Percentiles rank a stretch among this genome's conserved stretches.
Evolutionary conservation across 1,140 invertebrate genomes (phyloP).

Genomic region (Aricia agestis): DNA sequence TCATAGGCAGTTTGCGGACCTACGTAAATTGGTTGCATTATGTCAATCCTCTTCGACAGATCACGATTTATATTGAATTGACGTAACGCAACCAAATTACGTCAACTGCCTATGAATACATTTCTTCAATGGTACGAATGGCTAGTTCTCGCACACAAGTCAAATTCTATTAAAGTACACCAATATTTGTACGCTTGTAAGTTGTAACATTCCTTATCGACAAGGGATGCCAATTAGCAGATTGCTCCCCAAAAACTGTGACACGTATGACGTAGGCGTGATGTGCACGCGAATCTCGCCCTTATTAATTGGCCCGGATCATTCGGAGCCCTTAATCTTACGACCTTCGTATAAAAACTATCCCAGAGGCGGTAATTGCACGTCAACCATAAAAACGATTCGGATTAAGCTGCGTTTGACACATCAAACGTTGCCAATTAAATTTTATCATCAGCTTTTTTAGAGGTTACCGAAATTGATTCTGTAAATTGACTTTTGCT

Average conservation of each 20-base stretch:
- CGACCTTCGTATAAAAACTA: not conserved
- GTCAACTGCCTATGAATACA: too few species aligned
- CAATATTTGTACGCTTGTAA: not conserved
- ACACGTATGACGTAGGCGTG: constrained; percentile 1
- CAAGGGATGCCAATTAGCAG: not conserved
- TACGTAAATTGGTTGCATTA: too few species aligned
- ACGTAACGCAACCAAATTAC: too few species aligned
- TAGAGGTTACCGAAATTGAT: too few species aligned
- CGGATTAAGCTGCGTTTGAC: not conserved
- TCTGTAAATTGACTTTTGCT: too few species aligned
- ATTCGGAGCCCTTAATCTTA: not conserved
- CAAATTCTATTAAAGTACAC: too few species aligned
- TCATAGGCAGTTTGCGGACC: too few species aligned
- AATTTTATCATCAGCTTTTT: too few species aligned
- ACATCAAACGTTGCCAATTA: not conserved
- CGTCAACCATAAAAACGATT: constrained; percentile 5
- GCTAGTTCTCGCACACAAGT: too few species aligned
- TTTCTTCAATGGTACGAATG: too few species aligned
- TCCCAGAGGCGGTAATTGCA: not conserved
- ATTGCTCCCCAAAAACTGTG: constrained; percentile 19
- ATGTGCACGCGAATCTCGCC: constrained; percentile 8
- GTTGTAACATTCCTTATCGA: constrained; percentile 7
- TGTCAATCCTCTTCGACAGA: too few species aligned
- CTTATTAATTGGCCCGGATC: constrained; percentile 13
- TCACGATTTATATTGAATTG: too few species aligned